A percentile compares a stretch with the other conserved stretches of the same genome.
Conservation (phyloP, 2,888 invertebrate species). For the Dendrolimus houi region DNA sequence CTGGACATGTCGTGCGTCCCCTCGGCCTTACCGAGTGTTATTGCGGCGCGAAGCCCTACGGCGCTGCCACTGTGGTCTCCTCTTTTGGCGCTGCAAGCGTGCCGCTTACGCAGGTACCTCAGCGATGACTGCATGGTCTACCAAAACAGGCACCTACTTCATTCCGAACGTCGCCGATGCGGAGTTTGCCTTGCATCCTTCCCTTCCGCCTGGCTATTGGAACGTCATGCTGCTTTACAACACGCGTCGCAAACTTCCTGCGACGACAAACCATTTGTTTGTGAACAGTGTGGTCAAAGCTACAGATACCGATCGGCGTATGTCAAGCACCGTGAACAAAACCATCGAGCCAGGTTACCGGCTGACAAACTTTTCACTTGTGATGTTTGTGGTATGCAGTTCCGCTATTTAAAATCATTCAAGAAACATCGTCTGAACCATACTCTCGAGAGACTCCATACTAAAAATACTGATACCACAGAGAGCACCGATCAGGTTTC, state of each 20-base stretch:
- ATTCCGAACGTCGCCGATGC: slow-evolving; percentile 78
- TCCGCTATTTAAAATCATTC: slow-evolving; percentile 91
- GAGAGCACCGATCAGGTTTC: slow-evolving; percentile 81
- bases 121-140: slow-evolving; percentile 71
- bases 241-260: slow-evolving; percentile 81
- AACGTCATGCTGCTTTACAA: slow-evolving; percentile 90
- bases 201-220: slow-evolving; percentile 90
- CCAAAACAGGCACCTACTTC: slow-evolving; percentile 49
- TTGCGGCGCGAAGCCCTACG: slow-evolving; percentile 49
- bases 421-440: slow-evolving; percentile 93
- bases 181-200: slow-evolving; percentile 91
- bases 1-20: slow-evolving; percentile 60
- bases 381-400: slow-evolving; percentile 95
- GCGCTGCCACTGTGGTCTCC: slow-evolving; percentile 65
- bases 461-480: slow-evolving; percentile 74
- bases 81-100: slow-evolving; percentile 64
- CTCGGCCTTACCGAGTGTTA: slow-evolving; percentile 42
- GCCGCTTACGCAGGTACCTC: slow-evolving; percentile 64
- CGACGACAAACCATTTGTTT: slow-evolving; percentile 93
- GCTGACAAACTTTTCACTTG: slow-evolving; percentile 94
- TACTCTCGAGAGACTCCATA: slow-evolving; percentile 88
- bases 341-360: slow-evolving; percentile 89
- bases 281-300: slow-evolving; percentile 93
- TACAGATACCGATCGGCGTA: slow-evolving; percentile 90
- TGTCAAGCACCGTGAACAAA: slow-evolving; percentile 87